A percentile compares a stretch with the other conserved stretches of the same genome.
These are phyloP conservation scores for Channallabes apus DNA, from an alignment of 2,797 vertebrate species.

Conservation along the genomic window DNA sequence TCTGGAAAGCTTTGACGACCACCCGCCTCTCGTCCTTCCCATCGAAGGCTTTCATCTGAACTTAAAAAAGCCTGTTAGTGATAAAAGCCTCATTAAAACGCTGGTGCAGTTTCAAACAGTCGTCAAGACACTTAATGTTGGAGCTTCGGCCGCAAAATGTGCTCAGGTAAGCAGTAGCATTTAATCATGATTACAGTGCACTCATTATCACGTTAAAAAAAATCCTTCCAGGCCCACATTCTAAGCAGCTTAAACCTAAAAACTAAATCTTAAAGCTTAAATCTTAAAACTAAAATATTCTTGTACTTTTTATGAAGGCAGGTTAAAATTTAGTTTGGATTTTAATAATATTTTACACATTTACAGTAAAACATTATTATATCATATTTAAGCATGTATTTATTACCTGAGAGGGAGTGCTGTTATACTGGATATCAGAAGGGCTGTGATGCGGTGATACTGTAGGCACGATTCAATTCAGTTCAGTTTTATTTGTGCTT, in stretches of 20 bases:
- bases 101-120: constrained; percentile 62
- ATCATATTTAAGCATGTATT: too few species aligned
- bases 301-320: neutral
- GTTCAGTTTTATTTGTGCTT: too few species aligned
- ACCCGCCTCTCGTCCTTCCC: constrained; percentile 77
- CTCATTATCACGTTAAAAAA: neutral
- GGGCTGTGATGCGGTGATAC: too few species aligned
- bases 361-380: too few species aligned
- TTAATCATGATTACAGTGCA: neutral
- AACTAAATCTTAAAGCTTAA: neutral
- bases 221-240: neutral
- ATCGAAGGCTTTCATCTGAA: constrained; percentile 67
- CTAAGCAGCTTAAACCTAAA: neutral
- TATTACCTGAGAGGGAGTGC: too few species aligned
- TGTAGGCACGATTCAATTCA: too few species aligned
- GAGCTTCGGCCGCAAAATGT: constrained; percentile 20
- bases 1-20: constrained; percentile 77
- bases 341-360: too few species aligned
- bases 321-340: too few species aligned
- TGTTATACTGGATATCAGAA: too few species aligned
- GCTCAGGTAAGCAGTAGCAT: constrained; percentile 61
- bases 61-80: constrained; percentile 58
- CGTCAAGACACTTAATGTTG: constrained; percentile 51
- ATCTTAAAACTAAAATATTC: neutral
- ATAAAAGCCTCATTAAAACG: constrained; percentile 60